A percentile compares a stretch with the other conserved stretches of the same genome.
Conservation (phyloP, 2,113 vertebrate genomes). For the Mesitornis unicolor region DNA sequence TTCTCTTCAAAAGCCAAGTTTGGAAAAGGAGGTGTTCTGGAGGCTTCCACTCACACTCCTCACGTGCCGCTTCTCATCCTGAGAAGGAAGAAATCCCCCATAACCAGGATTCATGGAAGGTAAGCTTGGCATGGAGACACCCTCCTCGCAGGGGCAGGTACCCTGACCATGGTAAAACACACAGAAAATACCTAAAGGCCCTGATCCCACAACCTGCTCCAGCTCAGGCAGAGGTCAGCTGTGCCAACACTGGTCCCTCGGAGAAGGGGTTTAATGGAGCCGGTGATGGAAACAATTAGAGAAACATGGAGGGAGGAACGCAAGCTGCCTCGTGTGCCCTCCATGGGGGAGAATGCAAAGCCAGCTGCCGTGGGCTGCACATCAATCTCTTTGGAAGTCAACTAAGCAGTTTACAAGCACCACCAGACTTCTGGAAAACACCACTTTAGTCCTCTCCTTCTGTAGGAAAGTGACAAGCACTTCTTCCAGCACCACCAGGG, state of each 20-base stretch:
- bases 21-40: rapidly evolving
- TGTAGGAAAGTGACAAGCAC: background rate
- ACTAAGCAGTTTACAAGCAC: background rate
- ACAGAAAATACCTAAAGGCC: background rate
- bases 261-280: background rate
- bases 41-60: background rate
- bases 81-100: background rate
- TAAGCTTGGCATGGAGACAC: background rate
- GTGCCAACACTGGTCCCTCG: background rate
- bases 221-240: background rate
- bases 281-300: background rate
- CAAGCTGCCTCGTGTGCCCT: background rate
- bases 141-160: background rate
- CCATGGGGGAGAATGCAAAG: background rate
- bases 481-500: background rate
- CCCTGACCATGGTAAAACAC: background rate
- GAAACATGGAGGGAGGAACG: background rate
- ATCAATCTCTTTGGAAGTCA: background rate
- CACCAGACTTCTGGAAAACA: background rate
- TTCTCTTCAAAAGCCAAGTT: background rate
- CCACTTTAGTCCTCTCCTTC: background rate
- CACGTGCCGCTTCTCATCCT: background rate
- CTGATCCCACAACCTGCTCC: background rate
- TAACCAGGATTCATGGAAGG: background rate
- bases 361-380: background rate